These are phyloP conservation scores for Heterotilapia buettikoferi DNA, from an alignment of 2,113 vertebrate genomes.

Conservation along the genomic window DNA sequence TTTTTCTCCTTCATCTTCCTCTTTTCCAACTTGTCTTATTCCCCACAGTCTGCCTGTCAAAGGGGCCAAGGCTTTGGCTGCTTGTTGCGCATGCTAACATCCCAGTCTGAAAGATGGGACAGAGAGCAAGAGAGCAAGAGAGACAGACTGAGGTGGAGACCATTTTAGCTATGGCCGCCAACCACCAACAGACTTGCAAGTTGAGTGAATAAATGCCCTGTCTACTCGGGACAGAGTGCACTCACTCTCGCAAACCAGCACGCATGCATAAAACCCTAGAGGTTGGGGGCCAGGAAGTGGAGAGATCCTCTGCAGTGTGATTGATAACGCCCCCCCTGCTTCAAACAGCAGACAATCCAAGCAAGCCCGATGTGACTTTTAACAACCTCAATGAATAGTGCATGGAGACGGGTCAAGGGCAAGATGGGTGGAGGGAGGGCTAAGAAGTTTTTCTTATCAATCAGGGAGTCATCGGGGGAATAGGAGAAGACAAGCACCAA, in stretches of 20 bases:
- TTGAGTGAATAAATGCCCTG: slow-evolving; percentile 73
- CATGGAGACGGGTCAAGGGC: slow-evolving; percentile 69
- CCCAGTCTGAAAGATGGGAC: slow-evolving; percentile 40
- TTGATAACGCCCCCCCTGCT: slow-evolving; percentile 59
- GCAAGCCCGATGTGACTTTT: slow-evolving; percentile 66
- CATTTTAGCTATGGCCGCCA: slow-evolving; percentile 50
- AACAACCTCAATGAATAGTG: slow-evolving; percentile 68
- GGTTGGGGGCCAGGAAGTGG: slow-evolving; percentile 39
- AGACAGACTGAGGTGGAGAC: slow-evolving; percentile 49
- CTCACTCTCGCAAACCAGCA: slow-evolving; percentile 66
- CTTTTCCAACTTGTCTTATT: slow-evolving; percentile 52
- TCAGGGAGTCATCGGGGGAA: slow-evolving; percentile 60
- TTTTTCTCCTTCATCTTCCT: slow-evolving; percentile 42
- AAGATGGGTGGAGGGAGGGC: slow-evolving; percentile 42
- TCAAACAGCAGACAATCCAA: slow-evolving; percentile 64
- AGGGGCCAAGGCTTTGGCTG: slow-evolving; percentile 58
- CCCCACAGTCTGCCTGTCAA: slow-evolving; percentile 63
- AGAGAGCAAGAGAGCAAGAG: slow-evolving; percentile 18
- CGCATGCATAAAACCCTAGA: slow-evolving; percentile 68
- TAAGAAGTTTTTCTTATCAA: slow-evolving; percentile 67
- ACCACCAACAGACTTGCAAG: slow-evolving; percentile 54
- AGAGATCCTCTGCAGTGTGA: slow-evolving; percentile 64
- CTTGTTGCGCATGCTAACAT: slow-evolving; percentile 68
- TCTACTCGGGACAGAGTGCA: slow-evolving; percentile 66
- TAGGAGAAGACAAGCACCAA: slow-evolving; percentile 49